phyloP scores from a whole-genome alignment of 2,888 invertebrate species.

The Itoplectis maculator region DNA sequence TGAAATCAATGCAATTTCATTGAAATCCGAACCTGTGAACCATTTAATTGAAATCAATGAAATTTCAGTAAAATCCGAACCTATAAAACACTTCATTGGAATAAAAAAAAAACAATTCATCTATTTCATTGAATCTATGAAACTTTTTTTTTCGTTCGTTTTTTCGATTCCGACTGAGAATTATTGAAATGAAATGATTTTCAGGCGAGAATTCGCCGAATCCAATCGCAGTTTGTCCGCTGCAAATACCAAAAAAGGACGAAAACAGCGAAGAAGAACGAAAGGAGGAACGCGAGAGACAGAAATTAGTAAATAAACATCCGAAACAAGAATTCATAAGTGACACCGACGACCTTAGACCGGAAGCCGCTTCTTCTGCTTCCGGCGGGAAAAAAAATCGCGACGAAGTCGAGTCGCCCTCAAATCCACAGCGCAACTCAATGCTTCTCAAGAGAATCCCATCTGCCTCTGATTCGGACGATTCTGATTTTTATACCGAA shows the following conservation, averaged over 20 bases:
- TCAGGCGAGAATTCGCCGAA: constrained; percentile 9
- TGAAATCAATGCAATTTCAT: no score
- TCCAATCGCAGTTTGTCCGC: not conserved
- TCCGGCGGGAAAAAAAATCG: constrained; percentile 12
- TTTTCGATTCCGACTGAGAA: not conserved
- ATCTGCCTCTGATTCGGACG: constrained; percentile 34
- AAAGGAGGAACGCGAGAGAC: constrained; percentile 52
- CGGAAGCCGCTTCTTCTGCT: not conserved
- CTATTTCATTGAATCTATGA: not conserved
- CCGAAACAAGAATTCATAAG: constrained; percentile 74
- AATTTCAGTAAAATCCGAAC: no score
- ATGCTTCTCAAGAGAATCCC: constrained; percentile 49
- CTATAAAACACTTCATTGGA: no score
- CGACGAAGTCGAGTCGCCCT: not conserved
- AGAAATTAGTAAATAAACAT: constrained; percentile 60
- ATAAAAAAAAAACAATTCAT: no score
- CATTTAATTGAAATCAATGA: no score
- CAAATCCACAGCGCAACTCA: constrained; percentile 13
- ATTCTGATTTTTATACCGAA: constrained; percentile 48
- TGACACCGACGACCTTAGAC: constrained; percentile 26
- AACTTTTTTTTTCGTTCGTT: not conserved
- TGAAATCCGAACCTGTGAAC: no score
- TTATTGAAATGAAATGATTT: not conserved
- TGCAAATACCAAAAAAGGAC: constrained; percentile 56
- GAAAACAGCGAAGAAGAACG: constrained; percentile 61